These are phyloP conservation scores for Pachyrhynchus sulphureomaculatus DNA, from an alignment of 1,140 invertebrate species.

Conservation along the genomic window DNA sequence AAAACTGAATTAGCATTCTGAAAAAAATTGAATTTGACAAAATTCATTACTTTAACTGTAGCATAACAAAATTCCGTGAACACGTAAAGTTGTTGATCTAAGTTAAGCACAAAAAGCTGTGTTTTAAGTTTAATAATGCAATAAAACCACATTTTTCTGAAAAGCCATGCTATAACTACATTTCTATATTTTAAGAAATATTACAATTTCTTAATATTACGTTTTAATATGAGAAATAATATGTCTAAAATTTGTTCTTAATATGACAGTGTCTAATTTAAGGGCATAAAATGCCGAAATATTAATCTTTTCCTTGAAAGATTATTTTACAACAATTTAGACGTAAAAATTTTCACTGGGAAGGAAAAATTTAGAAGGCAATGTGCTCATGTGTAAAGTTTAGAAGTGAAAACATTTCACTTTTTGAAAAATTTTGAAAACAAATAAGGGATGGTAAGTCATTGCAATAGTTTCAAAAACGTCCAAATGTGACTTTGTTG, in stretches of 20 bases:
- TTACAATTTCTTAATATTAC: not conserved
- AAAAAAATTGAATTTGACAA: not conserved
- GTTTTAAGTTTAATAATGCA: constrained; percentile 27
- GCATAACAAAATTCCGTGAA: constrained; percentile 14
- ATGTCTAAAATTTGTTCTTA: not conserved
- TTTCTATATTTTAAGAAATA: constrained; percentile 10
- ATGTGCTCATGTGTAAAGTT: too few relatives aligned
- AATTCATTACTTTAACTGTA: constrained; percentile 13
- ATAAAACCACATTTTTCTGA: constrained; percentile 21
- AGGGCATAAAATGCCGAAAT: too few relatives aligned
- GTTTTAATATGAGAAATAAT: not conserved
- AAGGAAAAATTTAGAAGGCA: too few relatives aligned
- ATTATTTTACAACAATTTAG: too few relatives aligned
- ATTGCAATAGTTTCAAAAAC: too few relatives aligned
- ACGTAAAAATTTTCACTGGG: too few relatives aligned
- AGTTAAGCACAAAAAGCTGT: constrained; percentile 34
- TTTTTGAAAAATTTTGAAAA: too few relatives aligned
- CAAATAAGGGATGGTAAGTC: too few relatives aligned
- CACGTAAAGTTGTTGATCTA: constrained; percentile 13
- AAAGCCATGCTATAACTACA: constrained; percentile 32
- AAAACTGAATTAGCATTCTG: constrained; percentile 7
- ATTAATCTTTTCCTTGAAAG: too few relatives aligned
- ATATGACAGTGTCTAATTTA: too few relatives aligned
- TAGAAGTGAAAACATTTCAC: too few relatives aligned
- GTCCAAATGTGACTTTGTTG: too few relatives aligned